Conservation (phyloP, 1,140 invertebrate species). For the Penaeus japonicus region DNA sequence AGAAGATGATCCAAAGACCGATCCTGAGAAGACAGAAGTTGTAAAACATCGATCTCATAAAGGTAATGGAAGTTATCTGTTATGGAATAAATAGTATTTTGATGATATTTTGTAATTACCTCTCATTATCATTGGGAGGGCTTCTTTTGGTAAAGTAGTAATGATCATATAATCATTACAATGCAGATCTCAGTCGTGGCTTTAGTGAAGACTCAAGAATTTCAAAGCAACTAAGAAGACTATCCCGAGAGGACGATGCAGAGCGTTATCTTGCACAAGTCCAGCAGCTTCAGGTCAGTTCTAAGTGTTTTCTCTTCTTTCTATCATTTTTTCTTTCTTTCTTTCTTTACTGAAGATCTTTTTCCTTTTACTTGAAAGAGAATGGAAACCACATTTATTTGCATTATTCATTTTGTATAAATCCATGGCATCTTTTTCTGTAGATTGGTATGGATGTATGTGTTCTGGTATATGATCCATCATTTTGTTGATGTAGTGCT, state of each 20-base stretch:
- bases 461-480: no score
- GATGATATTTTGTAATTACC: background rate
- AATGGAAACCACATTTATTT: no score
- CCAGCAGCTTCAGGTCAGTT: slow-evolving; percentile 49
- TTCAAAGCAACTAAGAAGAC: slow-evolving; percentile 50
- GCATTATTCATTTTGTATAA: no score
- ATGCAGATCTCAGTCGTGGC: slow-evolving; percentile 40
- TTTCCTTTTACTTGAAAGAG: background rate
- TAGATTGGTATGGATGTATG: no score
- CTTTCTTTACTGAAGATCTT: background rate
- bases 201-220: slow-evolving; percentile 57
- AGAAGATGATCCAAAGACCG: background rate
- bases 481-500: background rate
- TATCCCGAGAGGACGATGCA: slow-evolving; percentile 50
- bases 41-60: background rate
- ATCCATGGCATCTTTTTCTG: no score
- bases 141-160: no score
- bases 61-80: background rate
- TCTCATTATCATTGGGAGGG: background rate
- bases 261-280: slow-evolving; percentile 49
- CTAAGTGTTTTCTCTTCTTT: background rate
- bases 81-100: background rate
- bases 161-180: no score
- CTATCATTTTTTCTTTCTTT: background rate
- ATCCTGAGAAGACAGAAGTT: background rate